Evolutionary conservation across 2,113 vertebrate genomes (phyloP).

Genomic region (Xenus cinereus): DNA sequence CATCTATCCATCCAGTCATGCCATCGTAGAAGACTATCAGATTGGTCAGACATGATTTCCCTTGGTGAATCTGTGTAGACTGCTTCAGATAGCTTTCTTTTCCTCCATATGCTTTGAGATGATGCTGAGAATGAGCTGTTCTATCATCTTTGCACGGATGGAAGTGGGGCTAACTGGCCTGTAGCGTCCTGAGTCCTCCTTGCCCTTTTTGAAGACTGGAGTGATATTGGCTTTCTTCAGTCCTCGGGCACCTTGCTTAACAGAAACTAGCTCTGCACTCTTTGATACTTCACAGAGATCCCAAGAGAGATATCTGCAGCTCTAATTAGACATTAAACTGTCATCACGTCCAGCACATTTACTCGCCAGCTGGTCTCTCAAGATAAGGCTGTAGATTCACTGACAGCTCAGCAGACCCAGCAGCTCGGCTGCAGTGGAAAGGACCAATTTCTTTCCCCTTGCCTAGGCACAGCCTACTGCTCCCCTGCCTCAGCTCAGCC

Average conservation of each 20-base stretch:
- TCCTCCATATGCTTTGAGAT: too few species aligned
- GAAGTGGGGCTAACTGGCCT: too few species aligned
- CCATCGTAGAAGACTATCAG: too few species aligned
- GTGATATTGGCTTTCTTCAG: too few species aligned
- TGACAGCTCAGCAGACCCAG: background rate
- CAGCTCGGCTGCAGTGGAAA: background rate
- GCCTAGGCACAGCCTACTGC: background rate
- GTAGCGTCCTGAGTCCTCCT: too few species aligned
- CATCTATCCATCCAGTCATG: too few species aligned
- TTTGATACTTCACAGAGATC: background rate
- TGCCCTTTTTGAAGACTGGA: too few species aligned
- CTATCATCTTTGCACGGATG: too few species aligned
- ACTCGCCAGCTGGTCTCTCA: background rate
- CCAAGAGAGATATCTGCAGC: background rate
- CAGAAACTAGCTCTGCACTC: background rate
- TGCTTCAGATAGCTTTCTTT: too few species aligned
- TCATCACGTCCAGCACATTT: background rate
- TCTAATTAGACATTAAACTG: background rate
- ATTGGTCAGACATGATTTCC: too few species aligned
- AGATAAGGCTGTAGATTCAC: background rate
- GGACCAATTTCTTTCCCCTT: fast-evolving
- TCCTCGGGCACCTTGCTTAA: background rate
- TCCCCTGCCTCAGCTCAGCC: background rate
- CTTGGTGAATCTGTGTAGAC: too few species aligned
- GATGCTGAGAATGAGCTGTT: too few species aligned